These are phyloP conservation scores for Microtus obscurus DNA, from an alignment of 2,797 vertebrate species.

Conservation along the genomic window DNA sequence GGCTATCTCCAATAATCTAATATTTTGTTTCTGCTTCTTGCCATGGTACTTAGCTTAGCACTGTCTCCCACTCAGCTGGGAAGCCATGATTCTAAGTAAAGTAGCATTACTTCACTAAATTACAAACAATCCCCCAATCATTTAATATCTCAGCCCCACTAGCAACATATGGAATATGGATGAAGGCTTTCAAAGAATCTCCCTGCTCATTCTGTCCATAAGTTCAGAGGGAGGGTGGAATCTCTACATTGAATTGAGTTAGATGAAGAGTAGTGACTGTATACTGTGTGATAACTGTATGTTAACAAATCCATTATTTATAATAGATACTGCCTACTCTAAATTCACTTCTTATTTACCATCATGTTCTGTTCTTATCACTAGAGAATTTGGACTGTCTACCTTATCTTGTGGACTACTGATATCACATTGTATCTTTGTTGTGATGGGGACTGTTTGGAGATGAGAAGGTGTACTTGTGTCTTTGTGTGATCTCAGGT, in stretches of 20 bases:
- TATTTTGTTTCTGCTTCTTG: background rate
- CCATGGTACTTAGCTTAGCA: background rate
- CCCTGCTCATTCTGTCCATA: background rate
- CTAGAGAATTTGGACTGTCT: background rate
- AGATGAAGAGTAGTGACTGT: background rate
- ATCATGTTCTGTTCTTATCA: background rate
- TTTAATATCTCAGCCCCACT: background rate
- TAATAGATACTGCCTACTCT: background rate
- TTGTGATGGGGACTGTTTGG: background rate
- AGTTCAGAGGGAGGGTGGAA: background rate
- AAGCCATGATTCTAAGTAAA: background rate
- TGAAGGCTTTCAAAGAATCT: background rate
- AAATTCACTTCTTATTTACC: background rate
- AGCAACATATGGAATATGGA: background rate
- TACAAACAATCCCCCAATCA: background rate
- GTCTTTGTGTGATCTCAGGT: background rate
- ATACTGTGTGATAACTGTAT: background rate
- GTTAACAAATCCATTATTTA: background rate
- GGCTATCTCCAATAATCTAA: background rate
- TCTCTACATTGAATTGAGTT: background rate
- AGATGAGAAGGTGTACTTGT: background rate
- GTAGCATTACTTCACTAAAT: background rate
- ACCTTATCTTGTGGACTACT: background rate
- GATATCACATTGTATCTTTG: background rate
- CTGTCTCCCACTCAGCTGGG: background rate